Base-by-base conservation (phyloP, 2,113 vertebrate genomes). In the Mus pahari region DNA sequence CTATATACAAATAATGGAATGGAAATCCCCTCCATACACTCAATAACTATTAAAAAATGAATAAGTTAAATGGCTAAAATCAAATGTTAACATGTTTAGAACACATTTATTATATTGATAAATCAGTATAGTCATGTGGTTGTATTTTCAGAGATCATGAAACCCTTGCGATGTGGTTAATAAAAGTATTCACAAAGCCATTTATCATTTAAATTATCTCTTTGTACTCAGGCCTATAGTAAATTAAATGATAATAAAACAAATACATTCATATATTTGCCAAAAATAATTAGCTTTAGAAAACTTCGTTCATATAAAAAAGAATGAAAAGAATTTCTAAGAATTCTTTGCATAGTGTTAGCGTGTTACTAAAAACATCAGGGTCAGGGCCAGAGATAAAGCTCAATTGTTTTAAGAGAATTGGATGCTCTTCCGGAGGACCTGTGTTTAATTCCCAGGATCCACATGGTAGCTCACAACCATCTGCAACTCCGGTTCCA, bases 171-270 rank as follows among this genome's bases (percentile, higher is more conserved):
- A 86, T 71, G n/a, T 42, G 7, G 22, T 92, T 84, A 77, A 58
- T 5, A 77, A 89, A 3, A 81, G 42, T 62, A 89, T 62, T 68
- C 66, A 53, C 68, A 26, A 14, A 88, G 20, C 31, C 94, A 90
- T 70, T 88, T 60, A 74, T 70, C 17, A 92, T 5, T 87, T 66
- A 62, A 82, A 24, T 5, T 92, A 39, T n/a, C 16, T 71, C n/a
- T 73, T 22, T 73, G n/a, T 20, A 73, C 42, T 94, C 2, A 89
- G 48, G 22, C 17, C 45, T 48, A 5, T 55, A 50, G 60, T 88
- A 87, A 94, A 31, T 48, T 11, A 75, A 91, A 86, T 42, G 28
- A 24, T 48, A n/a, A 71, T 73, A 55, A 93, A 84, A 86, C n/a
- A 36, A 78, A 83, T 64, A 70, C 91, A 33, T 9, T 77, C 7